Conservation (phyloP, 2,888 invertebrate species). For the Exocentrus adspersus region DNA sequence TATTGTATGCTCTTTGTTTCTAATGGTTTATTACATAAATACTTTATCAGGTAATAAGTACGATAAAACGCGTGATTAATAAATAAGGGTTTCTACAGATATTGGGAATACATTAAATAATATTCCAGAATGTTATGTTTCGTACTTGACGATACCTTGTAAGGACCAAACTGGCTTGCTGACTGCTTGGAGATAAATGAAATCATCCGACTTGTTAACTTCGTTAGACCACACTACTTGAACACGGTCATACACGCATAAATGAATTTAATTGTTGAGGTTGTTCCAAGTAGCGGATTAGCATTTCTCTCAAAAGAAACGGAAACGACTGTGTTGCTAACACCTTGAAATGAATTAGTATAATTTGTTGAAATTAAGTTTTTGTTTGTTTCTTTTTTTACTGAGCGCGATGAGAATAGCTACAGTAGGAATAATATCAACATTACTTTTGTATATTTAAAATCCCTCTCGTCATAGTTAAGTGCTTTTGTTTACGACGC, state of each 20-base stretch:
- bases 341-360: neutral
- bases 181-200: slow-evolving; percentile 1
- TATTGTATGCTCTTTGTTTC: too few species aligned
- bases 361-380: neutral
- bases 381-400: neutral
- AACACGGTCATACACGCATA: slow-evolving; percentile 2
- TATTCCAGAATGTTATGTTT: too few species aligned
- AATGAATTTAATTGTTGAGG: slow-evolving; percentile 12
- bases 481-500: too few species aligned
- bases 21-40: too few species aligned
- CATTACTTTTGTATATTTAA: too few species aligned
- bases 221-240: slow-evolving; percentile 1
- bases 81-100: too few species aligned
- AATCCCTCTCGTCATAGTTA: too few species aligned
- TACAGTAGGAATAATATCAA: too few species aligned
- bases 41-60: too few species aligned
- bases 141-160: too few species aligned
- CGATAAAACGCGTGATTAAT: too few species aligned
- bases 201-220: slow-evolving; percentile 3
- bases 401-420: too few species aligned
- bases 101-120: neutral
- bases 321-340: neutral
- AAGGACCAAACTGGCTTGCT: neutral
- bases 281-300: neutral
- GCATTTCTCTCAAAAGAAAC: neutral